Conservation (phyloP, 2,113 vertebrate species). For the Prolemur simus region DNA sequence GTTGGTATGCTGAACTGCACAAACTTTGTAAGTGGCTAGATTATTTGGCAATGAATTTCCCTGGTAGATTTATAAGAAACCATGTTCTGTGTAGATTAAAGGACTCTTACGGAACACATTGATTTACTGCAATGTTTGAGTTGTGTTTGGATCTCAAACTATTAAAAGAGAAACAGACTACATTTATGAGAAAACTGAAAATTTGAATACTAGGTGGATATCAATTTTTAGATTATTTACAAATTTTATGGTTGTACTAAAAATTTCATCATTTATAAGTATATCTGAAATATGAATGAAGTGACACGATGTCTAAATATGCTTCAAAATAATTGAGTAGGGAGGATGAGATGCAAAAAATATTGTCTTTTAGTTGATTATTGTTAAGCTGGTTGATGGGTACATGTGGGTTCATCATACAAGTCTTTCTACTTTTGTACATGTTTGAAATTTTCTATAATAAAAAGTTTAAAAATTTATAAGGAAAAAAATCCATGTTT, state of each 20-base stretch:
- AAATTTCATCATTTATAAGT: background rate
- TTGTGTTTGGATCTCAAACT: background rate
- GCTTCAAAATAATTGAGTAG: background rate
- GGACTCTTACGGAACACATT: background rate
- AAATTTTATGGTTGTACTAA: background rate
- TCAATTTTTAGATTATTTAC: background rate
- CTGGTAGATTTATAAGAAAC: background rate
- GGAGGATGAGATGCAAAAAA: background rate
- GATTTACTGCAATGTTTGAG: background rate
- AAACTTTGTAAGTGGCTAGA: background rate
- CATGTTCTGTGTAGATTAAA: background rate
- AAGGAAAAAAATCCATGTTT: background rate
- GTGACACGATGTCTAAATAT: background rate
- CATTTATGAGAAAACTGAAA: background rate
- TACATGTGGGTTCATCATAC: background rate
- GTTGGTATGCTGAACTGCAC: background rate
- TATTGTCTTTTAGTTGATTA: background rate
- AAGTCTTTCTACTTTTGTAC: background rate
- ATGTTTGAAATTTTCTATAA: background rate
- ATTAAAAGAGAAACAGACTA: background rate
- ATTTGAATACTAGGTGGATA: background rate
- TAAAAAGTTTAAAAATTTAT: background rate
- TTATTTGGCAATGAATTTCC: background rate
- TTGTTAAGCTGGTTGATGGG: background rate
- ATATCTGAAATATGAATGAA: background rate